Conservation (phyloP, 1,140 invertebrate species). For the Neelides sp. region DNA sequence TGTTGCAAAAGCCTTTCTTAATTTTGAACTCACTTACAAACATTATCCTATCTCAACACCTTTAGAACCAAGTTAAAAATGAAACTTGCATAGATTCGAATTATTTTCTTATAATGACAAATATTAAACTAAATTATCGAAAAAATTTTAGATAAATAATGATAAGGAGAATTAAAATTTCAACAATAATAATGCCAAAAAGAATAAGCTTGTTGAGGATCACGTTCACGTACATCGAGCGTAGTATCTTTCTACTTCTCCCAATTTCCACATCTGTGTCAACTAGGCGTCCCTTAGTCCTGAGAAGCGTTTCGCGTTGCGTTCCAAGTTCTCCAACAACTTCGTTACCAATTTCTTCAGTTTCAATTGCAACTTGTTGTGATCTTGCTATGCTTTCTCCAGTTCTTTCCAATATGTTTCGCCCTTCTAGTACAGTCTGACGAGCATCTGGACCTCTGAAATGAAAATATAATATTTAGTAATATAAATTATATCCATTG, state of each 20-base stretch:
- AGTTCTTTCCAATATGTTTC: constrained; percentile 47
- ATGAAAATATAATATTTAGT: neutral
- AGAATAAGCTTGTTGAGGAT: constrained; percentile 55
- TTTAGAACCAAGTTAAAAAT: constrained; percentile 8
- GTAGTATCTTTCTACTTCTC: constrained; percentile 45
- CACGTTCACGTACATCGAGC: constrained; percentile 47
- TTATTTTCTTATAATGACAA: no score
- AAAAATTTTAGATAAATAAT: constrained; percentile 48
- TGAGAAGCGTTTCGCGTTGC: constrained; percentile 49
- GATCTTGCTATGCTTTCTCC: constrained; percentile 53
- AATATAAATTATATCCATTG: constrained; percentile 5
- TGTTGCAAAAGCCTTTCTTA: neutral
- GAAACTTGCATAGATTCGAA: no score
- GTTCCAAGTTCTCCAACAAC: constrained; percentile 52
- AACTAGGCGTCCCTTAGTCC: constrained; percentile 46
- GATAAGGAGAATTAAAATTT: constrained; percentile 46
- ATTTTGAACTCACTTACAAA: neutral
- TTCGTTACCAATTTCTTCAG: constrained; percentile 60
- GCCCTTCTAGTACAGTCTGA: constrained; percentile 44
- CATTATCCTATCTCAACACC: no score
- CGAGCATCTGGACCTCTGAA: constrained; percentile 30
- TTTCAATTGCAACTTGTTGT: constrained; percentile 59
- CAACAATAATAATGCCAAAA: constrained; percentile 51
- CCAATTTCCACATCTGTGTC: constrained; percentile 50
- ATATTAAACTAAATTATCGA: constrained; percentile 12